Conservation (phyloP, 1,140 invertebrate genomes). For the Caerostris extrusa region DNA sequence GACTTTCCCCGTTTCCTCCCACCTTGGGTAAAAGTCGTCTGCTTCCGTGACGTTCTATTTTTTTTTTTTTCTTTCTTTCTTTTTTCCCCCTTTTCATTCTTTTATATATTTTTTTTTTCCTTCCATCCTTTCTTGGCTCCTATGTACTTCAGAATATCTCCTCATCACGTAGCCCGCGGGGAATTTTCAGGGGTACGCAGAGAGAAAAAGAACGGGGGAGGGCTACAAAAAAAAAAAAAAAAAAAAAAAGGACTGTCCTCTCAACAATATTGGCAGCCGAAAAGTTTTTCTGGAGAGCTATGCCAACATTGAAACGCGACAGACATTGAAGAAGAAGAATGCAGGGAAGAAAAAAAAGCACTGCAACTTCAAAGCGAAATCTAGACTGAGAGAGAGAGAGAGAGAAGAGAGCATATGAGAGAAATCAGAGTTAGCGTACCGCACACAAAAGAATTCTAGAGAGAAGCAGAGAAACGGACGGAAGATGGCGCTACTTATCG, state of each 20-base stretch:
- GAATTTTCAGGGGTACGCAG: constrained; percentile 21
- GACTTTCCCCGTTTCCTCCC: constrained; percentile 68
- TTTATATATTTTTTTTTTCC: background rate
- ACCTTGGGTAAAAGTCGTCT: constrained; percentile 29
- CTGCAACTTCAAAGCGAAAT: constrained; percentile 68
- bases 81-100: background rate
- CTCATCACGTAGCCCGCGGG: constrained; percentile 67
- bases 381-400: background rate
- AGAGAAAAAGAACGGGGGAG: background rate
- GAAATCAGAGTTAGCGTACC: constrained; percentile 65
- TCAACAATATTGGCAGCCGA: constrained; percentile 74
- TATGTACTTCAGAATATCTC: constrained; percentile 70
- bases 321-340: constrained; percentile 56
- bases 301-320: constrained; percentile 70
- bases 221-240: background rate
- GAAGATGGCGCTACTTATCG: constrained; percentile 74
- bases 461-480: constrained; percentile 69
- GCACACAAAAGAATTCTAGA: constrained; percentile 65
- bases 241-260: constrained; percentile 25
- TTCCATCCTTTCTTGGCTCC: background rate
- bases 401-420: background rate
- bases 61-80: constrained; percentile 10
- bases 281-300: constrained; percentile 75
- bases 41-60: constrained; percentile 65
- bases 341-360: constrained; percentile 42